A percentile compares a stretch with the other conserved stretches of the same genome.
phyloP scores from a whole-genome alignment of 2,888 invertebrate genomes.

The Torymus texanus region DNA sequence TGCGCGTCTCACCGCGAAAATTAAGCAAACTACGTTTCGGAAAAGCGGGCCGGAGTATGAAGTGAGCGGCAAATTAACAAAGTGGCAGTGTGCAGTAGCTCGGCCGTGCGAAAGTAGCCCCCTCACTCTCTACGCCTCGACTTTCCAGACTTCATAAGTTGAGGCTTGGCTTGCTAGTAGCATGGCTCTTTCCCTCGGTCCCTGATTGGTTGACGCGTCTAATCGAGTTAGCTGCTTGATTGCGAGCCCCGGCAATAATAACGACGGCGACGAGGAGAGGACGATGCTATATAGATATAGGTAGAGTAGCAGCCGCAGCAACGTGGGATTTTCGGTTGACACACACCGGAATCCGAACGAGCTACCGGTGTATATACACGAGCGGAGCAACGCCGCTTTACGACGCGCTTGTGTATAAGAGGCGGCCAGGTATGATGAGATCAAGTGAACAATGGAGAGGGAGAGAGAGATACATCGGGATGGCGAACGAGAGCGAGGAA shows the following conservation, averaged over 20 bases:
- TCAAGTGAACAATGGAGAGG: slow-evolving; percentile 32
- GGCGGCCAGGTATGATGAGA: slow-evolving; percentile 35
- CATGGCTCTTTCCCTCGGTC: slow-evolving; percentile 16
- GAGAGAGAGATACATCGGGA: slow-evolving; percentile 6
- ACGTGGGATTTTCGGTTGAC: slow-evolving; percentile 36
- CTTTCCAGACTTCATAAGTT: slow-evolving; percentile 50
- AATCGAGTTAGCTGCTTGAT: slow-evolving; percentile 69
- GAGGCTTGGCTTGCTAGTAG: slow-evolving; percentile 14
- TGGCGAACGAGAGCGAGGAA: too few relatives aligned
- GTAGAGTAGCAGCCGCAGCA: neutral
- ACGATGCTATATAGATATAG: too few relatives aligned
- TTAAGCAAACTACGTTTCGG: slow-evolving; percentile 38
- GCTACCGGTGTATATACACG: neutral
- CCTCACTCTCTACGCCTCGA: slow-evolving; percentile 8
- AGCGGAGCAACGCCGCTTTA: slow-evolving; percentile 9
- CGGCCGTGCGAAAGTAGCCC: neutral
- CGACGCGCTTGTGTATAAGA: neutral
- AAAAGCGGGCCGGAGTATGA: slow-evolving; percentile 30
- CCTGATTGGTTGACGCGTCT: slow-evolving; percentile 65
- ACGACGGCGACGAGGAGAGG: slow-evolving; percentile 28
- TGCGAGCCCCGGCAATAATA: slow-evolving; percentile 54
- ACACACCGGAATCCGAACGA: too few relatives aligned
- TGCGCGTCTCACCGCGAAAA: slow-evolving; percentile 2
- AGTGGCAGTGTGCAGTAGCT: neutral
- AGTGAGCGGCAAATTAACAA: slow-evolving; percentile 33